phyloP scores from a whole-genome alignment of 2,797 vertebrate genomes.

The Trachurus trachurus region DNA sequence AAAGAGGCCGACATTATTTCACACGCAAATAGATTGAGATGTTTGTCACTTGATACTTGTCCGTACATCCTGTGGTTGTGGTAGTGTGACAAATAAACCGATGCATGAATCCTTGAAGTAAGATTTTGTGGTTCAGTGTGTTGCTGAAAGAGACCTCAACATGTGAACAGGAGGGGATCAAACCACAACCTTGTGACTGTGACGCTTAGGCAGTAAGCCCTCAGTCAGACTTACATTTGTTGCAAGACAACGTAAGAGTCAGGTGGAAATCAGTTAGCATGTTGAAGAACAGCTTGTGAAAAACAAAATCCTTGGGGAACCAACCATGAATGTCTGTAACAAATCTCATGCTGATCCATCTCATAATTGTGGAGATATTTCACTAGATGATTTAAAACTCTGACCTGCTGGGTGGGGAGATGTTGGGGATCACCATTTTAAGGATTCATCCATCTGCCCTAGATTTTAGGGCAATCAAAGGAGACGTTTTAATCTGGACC shows the following conservation, averaged over 20 bases:
- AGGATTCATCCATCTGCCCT: conserved; percentile 4
- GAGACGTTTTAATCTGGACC: not conserved
- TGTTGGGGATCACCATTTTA: not conserved
- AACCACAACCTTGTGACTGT: not conserved
- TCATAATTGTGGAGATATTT: not conserved
- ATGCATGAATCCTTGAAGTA: not conserved
- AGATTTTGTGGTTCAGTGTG: not conserved
- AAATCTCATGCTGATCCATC: not conserved
- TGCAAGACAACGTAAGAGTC: not conserved
- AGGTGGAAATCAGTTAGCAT: not conserved
- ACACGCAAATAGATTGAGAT: not conserved
- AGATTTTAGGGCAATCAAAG: not conserved
- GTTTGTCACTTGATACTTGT: not conserved
- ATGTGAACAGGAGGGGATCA: not conserved
- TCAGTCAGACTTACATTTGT: not conserved
- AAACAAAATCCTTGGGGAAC: not conserved
- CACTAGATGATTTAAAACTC: not conserved
- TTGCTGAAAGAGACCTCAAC: not conserved
- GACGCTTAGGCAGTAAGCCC: not conserved
- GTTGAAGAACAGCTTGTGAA: not conserved
- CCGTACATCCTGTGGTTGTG: not conserved
- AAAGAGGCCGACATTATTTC: not conserved
- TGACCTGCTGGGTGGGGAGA: not conserved
- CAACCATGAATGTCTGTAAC: not conserved
- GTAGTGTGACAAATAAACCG: not conserved